phyloP scores from a whole-genome alignment of 2,113 vertebrate genomes.

The Puntigrus tetrazona region DNA sequence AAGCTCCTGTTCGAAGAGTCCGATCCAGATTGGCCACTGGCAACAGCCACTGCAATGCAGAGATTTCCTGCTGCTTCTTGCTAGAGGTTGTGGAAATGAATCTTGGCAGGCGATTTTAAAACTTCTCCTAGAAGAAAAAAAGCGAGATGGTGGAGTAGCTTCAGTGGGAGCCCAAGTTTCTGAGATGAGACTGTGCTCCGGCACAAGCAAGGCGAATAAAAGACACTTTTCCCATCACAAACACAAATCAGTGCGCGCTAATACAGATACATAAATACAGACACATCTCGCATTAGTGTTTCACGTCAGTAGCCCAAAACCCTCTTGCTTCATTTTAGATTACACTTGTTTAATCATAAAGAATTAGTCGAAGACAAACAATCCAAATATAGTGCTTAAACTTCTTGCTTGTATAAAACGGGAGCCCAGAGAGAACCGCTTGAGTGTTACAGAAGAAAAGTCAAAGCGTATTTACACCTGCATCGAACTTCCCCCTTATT shows the following conservation, averaged over 20 bases:
- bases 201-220: slow-evolving; percentile 5
- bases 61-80: background rate
- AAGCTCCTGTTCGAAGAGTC: background rate
- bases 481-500: background rate
- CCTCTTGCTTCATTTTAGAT: background rate
- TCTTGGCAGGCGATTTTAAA: background rate
- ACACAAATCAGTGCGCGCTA: slow-evolving; percentile 12
- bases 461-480: slow-evolving; percentile 32
- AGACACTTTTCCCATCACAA: background rate
- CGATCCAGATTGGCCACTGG: slow-evolving; percentile 8
- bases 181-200: background rate
- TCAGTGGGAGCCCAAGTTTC: background rate
- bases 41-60: slow-evolving; percentile 44
- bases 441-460: background rate
- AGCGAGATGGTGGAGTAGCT: background rate
- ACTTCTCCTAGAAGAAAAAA: background rate
- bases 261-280: background rate
- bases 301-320: slow-evolving; percentile 5
- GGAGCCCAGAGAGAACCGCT: background rate
- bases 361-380: background rate
- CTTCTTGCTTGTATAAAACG: background rate
- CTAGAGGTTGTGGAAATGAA: background rate
- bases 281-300: slow-evolving; percentile 5
- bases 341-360: background rate
- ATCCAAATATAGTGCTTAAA: slow-evolving; percentile 24